A percentile compares a stretch with the other conserved stretches of the same genome.
Evolutionary conservation across 2,113 vertebrate species (phyloP).

Genomic region (Phasianus colchicus): DNA sequence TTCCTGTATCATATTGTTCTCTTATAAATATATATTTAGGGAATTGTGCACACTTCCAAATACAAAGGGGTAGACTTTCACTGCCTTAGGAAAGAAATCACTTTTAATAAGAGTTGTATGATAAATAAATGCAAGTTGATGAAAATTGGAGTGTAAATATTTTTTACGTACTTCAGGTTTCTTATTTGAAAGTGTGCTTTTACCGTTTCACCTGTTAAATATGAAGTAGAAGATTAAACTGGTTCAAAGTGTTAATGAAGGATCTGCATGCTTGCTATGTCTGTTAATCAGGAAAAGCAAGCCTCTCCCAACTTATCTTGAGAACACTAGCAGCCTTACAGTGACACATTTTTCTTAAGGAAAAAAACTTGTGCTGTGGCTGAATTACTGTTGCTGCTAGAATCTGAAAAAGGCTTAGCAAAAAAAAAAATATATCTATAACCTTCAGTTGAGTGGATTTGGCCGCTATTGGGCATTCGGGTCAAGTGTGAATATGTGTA

Average conservation of each 20-base stretch:
- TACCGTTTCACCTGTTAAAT: constrained; percentile 72
- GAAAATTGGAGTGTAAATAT: constrained; percentile 77
- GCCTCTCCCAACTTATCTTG: constrained; percentile 65
- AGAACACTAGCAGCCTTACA: constrained; percentile 71
- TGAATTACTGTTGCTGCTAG: constrained; percentile 66
- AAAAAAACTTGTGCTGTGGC: constrained; percentile 44
- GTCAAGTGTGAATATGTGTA: constrained; percentile 76
- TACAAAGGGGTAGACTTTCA: constrained; percentile 72
- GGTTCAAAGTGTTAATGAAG: constrained; percentile 73
- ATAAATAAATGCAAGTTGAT: constrained; percentile 76
- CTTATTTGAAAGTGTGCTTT: constrained; percentile 78
- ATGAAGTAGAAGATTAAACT: constrained; percentile 69
- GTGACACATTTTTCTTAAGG: constrained; percentile 47
- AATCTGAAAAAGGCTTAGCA: constrained; percentile 63
- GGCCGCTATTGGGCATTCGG: constrained; percentile 66
- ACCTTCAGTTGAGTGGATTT: constrained; percentile 60
- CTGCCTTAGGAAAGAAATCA: constrained; percentile 76
- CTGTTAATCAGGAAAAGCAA: constrained; percentile 73
- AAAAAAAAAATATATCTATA: constrained; percentile 30
- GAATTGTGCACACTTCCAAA: constrained; percentile 75
- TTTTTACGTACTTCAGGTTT: constrained; percentile 77
- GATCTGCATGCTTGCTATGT: constrained; percentile 64
- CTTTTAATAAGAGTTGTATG: constrained; percentile 78
- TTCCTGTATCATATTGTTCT: constrained; percentile 74
- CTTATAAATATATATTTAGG: constrained; percentile 75